Conservation (phyloP, 1,140 invertebrate species). For the Drosophila busckii region DNA sequence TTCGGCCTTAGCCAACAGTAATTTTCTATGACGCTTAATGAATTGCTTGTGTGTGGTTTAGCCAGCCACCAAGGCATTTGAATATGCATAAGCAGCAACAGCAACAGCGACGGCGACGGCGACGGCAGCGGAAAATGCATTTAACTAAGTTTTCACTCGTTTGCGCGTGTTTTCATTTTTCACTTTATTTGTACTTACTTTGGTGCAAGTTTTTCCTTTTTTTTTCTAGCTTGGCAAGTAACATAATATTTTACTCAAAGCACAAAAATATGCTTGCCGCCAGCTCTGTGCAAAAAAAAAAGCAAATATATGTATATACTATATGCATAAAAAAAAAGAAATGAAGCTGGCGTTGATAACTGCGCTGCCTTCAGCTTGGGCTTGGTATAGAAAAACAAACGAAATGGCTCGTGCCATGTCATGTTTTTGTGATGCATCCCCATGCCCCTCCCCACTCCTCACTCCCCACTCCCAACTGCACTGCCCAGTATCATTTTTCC, state of each 20-base stretch:
- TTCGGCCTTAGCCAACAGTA: conserved; percentile 50
- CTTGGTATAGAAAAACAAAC: conserved; percentile 68
- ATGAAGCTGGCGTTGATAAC: conserved; percentile 10
- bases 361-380: too few species aligned
- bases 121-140: conserved; percentile 59
- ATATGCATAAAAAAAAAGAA: not conserved
- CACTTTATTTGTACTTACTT: conserved; percentile 4
- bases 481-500: conserved; percentile 34
- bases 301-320: not conserved
- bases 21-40: conserved; percentile 72
- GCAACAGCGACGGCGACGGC: too few species aligned
- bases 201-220: conserved; percentile 4
- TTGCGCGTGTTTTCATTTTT: conserved; percentile 10
- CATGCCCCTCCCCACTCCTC: conserved; percentile 34
- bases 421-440: conserved; percentile 68
- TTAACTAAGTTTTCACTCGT: conserved; percentile 54
- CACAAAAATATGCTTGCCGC: conserved; percentile 40
- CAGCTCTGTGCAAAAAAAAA: conserved; percentile 35
- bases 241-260: conserved; percentile 75
- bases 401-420: conserved; percentile 73
- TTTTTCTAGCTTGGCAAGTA: conserved; percentile 45
- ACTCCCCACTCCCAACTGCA: conserved; percentile 18
- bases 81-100: conserved; percentile 63
- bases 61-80: conserved; percentile 24
- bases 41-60: conserved; percentile 64